These are phyloP conservation scores for Phrynocephalus guinanensis DNA, from an alignment of 2,797 vertebrate species.

Conservation along the genomic window DNA sequence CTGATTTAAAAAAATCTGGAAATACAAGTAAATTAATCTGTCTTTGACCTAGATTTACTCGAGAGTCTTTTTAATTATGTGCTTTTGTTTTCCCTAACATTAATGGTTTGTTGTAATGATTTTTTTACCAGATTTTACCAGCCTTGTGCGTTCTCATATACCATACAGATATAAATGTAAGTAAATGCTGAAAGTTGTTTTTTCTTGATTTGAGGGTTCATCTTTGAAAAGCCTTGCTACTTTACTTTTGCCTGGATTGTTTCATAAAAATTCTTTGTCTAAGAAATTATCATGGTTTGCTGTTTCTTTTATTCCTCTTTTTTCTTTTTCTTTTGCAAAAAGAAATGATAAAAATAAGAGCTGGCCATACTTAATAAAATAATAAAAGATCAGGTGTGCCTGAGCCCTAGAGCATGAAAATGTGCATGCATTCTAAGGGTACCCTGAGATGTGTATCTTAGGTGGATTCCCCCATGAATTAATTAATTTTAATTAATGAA, in stretches of 20 bases:
- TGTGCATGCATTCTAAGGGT: neutral
- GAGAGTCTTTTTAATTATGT: constrained; percentile 6
- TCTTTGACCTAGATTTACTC: constrained; percentile 22
- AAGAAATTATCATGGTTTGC: no score
- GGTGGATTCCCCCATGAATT: neutral
- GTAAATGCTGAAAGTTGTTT: constrained; percentile 72
- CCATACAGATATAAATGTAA: constrained; percentile 98
- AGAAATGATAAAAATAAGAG: neutral
- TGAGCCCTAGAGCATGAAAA: neutral
- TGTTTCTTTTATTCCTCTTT: neutral
- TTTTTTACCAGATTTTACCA: constrained; percentile 91
- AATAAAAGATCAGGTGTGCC: neutral
- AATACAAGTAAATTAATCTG: constrained; percentile 18
- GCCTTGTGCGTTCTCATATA: constrained; percentile 98
- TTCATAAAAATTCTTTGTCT: neutral
- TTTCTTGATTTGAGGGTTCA: neutral
- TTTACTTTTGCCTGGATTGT: neutral
- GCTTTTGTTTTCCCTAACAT: constrained; percentile 27
- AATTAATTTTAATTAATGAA: neutral
- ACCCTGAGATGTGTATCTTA: neutral
- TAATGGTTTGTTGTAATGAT: constrained; percentile 57
- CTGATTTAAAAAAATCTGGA: constrained; percentile 21
- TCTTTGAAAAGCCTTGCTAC: neutral
- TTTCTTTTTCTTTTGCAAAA: neutral
- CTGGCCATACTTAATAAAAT: neutral